Conservation (phyloP, 2,888 invertebrate species). For the Anarsia innoxiella region DNA sequence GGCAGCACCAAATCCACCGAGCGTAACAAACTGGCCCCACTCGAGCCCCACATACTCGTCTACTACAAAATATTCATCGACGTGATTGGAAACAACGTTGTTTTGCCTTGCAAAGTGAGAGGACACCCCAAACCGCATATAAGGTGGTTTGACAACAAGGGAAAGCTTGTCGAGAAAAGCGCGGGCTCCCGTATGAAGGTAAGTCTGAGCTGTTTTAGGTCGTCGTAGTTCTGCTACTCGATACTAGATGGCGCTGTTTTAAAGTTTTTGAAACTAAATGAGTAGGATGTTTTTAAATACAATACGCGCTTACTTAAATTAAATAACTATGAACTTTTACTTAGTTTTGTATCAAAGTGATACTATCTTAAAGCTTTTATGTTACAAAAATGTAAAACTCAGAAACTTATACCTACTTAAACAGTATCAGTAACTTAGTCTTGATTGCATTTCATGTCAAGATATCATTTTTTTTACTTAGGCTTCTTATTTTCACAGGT, state of each 20-base stretch:
- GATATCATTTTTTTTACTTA: background rate
- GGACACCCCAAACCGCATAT: slow-evolving; percentile 81
- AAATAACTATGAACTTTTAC: too few species aligned
- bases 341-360: too few species aligned
- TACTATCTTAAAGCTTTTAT: too few species aligned
- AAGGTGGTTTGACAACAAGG: slow-evolving; percentile 79
- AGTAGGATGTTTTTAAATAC: background rate
- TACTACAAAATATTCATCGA: slow-evolving; percentile 74
- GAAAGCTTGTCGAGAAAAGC: slow-evolving; percentile 59
- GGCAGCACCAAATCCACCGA: slow-evolving; percentile 41
- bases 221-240: slow-evolving; percentile 8
- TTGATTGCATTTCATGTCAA: background rate
- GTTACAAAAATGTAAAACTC: too few species aligned
- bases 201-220: too few species aligned
- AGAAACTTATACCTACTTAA: too few species aligned
- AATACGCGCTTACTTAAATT: too few species aligned
- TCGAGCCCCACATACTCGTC: slow-evolving; percentile 69
- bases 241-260: slow-evolving; percentile 1
- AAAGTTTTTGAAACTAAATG: background rate
- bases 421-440: too few species aligned
- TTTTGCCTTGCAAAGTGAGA: slow-evolving; percentile 80
- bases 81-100: slow-evolving; percentile 76
- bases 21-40: slow-evolving; percentile 57
- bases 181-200: slow-evolving; percentile 75
- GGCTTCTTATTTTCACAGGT: slow-evolving; percentile 47